Evolutionary conservation across 1,140 invertebrate species (phyloP), one percentile per base, ranked within the genome.

Genomic region (Melanaphis sacchari): DNA sequence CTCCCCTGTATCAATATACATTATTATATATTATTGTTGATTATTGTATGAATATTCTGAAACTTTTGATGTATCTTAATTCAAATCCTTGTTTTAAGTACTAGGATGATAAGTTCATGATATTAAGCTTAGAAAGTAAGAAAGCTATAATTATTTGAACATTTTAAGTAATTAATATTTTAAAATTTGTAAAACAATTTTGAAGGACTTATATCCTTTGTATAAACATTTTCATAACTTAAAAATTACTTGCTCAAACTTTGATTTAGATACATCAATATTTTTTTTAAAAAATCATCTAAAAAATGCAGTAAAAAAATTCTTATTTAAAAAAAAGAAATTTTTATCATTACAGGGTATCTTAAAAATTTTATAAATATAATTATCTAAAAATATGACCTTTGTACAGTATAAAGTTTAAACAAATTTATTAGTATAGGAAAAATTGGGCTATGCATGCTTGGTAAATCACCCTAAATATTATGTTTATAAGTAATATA

Each of bases 281-380:
- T n/a, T 66, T 31, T 15, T n/a, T n/a, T 52, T 7, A 24, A 24
- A 7, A 52, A 52, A 49, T n/a, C n/a, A n/a, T n/a, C n/a, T n/a
- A 49, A 21, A 24, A 52, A 24, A 18, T 49, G 2, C 52, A 52
- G 52, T 4, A n/a, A 76, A 76, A n/a, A n/a, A n/a, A 15, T 66
- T 31, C 26, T 66, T 4, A 31, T 66, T 66, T n/a, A 0, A 66
- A 31, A 15, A 31, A 59, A 66, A 66, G 2, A 66, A 66, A 9
- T 15, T 66, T 31, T 0, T 66, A 15, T n/a, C 0, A 9, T 9
- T 26, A 31, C 26, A 66, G 9, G 15, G 11, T 9, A 59, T 11
- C 90, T 92, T 94, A 84, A 11, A 41, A 76, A 18, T n/a, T 18
- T 18, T 94, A 94, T 4, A 76, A 76, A 36, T 76, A 11, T 66